Evolutionary conservation across 2,113 vertebrate genomes (phyloP).

Genomic region (Ctenodactylus gundi): DNA sequence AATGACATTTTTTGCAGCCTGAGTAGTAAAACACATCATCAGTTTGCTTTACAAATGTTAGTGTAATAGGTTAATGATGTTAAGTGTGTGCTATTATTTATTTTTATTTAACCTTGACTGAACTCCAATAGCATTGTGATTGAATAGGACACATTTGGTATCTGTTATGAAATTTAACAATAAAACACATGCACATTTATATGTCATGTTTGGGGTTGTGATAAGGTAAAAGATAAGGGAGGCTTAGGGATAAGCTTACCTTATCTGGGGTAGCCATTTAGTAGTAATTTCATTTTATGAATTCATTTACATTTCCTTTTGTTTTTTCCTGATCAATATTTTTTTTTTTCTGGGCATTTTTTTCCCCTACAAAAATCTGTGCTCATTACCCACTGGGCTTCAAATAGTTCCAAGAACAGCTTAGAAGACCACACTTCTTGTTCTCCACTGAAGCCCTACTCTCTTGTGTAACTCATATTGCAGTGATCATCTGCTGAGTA

Average conservation of each 20-base stretch:
- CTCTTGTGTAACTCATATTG: neutral
- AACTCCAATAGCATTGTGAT: neutral
- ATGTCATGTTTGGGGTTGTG: too few species aligned
- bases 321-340: neutral
- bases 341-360: neutral
- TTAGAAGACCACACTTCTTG: neutral
- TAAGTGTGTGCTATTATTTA: constrained; percentile 15
- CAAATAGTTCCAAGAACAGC: neutral
- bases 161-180: neutral
- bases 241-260: neutral
- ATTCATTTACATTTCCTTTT: neutral
- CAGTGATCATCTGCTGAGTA: neutral
- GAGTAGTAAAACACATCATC: constrained; percentile 29
- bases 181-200: neutral
- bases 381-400: neutral
- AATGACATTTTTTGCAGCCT: constrained; percentile 10
- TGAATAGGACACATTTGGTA: constrained; percentile 8
- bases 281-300: constrained; percentile 11
- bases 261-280: neutral
- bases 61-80: neutral
- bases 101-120: constrained; percentile 49
- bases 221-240: neutral
- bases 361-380: neutral
- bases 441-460: neutral
- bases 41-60: constrained; percentile 29